Base-by-base conservation (phyloP, 2,888 invertebrate species). In the Lasioglossum zephyrum region DNA sequence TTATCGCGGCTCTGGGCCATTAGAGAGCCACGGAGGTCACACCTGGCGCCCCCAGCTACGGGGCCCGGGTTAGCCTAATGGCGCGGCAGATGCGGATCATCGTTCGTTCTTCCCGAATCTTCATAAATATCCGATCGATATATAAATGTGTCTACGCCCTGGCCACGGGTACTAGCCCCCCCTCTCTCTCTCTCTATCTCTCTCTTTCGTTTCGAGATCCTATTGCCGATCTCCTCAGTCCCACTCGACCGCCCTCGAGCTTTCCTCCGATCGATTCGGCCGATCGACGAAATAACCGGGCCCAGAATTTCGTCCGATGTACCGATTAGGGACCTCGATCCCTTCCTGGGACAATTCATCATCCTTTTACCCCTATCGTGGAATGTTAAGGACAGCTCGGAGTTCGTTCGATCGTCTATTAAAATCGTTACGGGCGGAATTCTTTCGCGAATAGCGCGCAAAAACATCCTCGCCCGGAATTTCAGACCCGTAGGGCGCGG, bases 21-120 rank as follows among this genome's bases (percentile, higher is more conserved):
- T 91, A 91, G 87, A 87, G 89, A 26, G 81, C 77, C 86, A 86
- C 79, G 89, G 91, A 92, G 92, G 92, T 92, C 92, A 92, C 92
- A 92, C 92, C 92, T 92, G 92, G 92, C 91, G 92, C 93, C 93
- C 90, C 92, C 90, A 92, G 93, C 92, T 91, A 93, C 89, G 86
- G 83, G 69, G 88, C 84, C 84, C 84, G 88, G 88, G 88, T 82
- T 91, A 88, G 91, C 87, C 92, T 93, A 93, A 93, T 92, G 91
- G 92, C 90, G 87, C 87, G 89, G 92, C 93, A 94, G 94, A 93
- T 94, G 94, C 91, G 92, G 90, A 92, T 93, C 92, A 91, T 91
- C 91, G 88, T 87, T 89, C 91, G 88, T 88, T 91, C 92, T 89
- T 92, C 88, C 92, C 93, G 86, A 94, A 94, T 94, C 94, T 94